Evolutionary conservation across 1,140 invertebrate genomes (phyloP).

Genomic region (Akabosia matsudoensis): DNA sequence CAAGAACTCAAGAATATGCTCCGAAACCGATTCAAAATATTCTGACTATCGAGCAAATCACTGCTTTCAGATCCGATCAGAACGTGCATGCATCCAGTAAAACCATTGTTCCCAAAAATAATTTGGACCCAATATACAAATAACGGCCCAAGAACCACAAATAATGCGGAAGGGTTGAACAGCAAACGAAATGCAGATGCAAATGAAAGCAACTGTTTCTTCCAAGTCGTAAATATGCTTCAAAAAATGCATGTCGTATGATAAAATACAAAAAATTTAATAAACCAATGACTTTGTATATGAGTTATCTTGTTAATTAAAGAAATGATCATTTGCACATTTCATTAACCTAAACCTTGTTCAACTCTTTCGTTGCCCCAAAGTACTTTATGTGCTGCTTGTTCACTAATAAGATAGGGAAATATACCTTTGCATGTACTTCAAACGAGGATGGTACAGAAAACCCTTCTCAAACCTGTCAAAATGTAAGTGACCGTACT

Average conservation of each 20-base stretch:
- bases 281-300: too few species aligned
- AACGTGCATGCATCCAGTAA: background rate
- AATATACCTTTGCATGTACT: too few species aligned
- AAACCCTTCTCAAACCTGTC: too few species aligned
- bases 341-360: too few species aligned
- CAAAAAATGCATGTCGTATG: background rate
- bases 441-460: too few species aligned
- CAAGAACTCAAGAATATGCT: background rate
- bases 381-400: too few species aligned
- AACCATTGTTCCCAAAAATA: background rate
- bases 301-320: too few species aligned
- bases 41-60: background rate
- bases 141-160: background rate
- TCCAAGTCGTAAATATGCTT: background rate
- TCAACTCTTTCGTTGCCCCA: too few species aligned
- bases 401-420: too few species aligned
- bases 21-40: background rate
- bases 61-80: background rate
- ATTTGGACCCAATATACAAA: background rate
- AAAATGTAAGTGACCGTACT: too few species aligned
- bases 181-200: background rate
- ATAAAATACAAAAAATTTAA: too few species aligned
- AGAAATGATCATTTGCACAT: too few species aligned
- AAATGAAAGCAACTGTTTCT: background rate
- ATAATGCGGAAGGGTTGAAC: background rate